Evolutionary conservation across 2,113 vertebrate species (phyloP).

Genomic region (Benitochromis conjunctus): DNA sequence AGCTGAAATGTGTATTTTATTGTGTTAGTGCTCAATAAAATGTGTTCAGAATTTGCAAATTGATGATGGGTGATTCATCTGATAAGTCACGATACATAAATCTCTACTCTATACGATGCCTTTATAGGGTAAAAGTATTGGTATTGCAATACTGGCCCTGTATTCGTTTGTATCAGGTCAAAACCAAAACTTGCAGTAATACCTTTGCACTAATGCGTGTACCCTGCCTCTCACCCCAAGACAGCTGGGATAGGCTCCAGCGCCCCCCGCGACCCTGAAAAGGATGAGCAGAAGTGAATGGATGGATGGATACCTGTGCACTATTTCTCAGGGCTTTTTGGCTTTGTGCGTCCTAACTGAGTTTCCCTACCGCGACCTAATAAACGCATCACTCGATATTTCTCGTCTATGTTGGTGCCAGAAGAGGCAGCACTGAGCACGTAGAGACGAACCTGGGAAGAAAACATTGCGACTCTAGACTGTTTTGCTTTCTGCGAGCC

Average conservation of each 20-base stretch:
- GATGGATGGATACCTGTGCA: too few relatives aligned
- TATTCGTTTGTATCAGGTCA: not conserved
- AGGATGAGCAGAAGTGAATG: too few relatives aligned
- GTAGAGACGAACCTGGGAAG: not conserved
- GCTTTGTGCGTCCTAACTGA: not conserved
- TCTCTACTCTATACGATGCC: not conserved
- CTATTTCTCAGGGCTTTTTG: not conserved
- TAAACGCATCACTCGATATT: not conserved
- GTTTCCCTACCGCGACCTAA: not conserved
- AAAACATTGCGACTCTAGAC: not conserved
- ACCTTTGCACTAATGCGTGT: accelerated
- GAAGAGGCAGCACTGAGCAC: not conserved
- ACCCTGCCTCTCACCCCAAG: too few relatives aligned
- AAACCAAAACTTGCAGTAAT: not conserved
- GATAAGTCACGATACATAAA: not conserved
- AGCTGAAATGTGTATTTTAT: not conserved
- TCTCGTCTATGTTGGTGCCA: not conserved
- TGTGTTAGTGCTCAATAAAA: not conserved
- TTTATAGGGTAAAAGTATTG: not conserved
- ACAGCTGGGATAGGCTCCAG: too few relatives aligned
- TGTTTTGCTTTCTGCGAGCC: conserved; percentile 16
- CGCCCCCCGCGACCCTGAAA: too few relatives aligned
- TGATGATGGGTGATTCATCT: not conserved
- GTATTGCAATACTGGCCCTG: not conserved
- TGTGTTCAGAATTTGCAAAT: not conserved